Percentiles rank a stretch among this genome's conserved stretches.
phyloP scores from a whole-genome alignment of 2,888 invertebrate genomes.

The Eupithecia insigniata region DNA sequence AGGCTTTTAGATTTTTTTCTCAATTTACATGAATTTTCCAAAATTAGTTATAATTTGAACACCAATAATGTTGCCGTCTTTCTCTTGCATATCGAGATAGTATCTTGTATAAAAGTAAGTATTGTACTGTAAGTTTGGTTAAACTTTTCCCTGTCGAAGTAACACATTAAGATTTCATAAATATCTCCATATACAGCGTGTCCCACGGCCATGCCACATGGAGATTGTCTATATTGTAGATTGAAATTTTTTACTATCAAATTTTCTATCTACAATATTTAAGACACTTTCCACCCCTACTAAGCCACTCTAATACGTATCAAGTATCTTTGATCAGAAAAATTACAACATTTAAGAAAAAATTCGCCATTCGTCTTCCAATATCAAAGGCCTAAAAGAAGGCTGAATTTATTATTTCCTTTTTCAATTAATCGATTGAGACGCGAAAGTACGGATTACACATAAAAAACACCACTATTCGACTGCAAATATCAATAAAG shows the following conservation, averaged over 20 bases:
- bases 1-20: neutral
- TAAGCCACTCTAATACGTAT: neutral
- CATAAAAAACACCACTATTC: neutral
- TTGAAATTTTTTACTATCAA: too few relatives aligned
- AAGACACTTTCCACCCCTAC: neutral
- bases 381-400: slow-evolving; percentile 15
- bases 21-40: neutral
- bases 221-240: too few relatives aligned
- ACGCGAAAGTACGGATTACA: neutral
- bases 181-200: too few relatives aligned
- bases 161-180: neutral
- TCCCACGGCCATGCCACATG: too few relatives aligned
- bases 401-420: too few relatives aligned
- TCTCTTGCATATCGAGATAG: neutral
- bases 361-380: neutral
- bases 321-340: neutral
- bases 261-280: too few relatives aligned
- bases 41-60: neutral
- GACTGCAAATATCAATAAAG: slow-evolving; percentile 20
- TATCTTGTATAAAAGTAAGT: neutral
- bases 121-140: neutral
- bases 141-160: neutral
- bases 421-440: too few relatives aligned
- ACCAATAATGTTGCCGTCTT: neutral
- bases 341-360: neutral